A percentile compares a stretch with the other conserved stretches of the same genome.
These are phyloP conservation scores for Eueides isabella DNA, from an alignment of 1,140 invertebrate species.

Conservation along the genomic window DNA sequence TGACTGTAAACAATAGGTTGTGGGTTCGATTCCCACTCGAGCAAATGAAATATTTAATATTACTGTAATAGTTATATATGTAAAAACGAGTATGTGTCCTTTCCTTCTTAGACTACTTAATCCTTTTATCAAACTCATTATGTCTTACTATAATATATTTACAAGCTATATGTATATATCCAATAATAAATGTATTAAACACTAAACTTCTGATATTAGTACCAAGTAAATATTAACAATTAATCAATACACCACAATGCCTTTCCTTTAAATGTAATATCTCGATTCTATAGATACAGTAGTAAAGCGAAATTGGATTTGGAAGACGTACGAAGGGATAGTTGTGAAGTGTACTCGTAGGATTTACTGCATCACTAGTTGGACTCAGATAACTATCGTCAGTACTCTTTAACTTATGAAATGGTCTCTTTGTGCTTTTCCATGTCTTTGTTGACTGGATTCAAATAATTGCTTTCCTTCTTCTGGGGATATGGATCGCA, in stretches of 20 bases:
- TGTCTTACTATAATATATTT: background rate
- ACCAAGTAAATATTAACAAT: background rate
- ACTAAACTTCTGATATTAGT: background rate
- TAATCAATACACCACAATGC: background rate
- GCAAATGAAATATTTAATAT: too few relatives aligned
- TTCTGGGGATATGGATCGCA: constrained; percentile 64
- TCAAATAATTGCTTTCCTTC: constrained; percentile 73
- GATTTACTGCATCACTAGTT: constrained; percentile 78
- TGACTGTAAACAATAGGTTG: too few relatives aligned
- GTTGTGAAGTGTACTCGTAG: constrained; percentile 66
- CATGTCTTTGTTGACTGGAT: constrained; percentile 72
- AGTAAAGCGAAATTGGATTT: constrained; percentile 48
- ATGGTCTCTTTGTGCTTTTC: constrained; percentile 71
- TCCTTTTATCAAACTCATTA: background rate
- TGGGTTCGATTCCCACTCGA: too few relatives aligned
- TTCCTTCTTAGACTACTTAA: too few relatives aligned
- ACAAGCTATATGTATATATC: background rate
- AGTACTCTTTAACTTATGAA: constrained; percentile 74
- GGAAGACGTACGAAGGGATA: constrained; percentile 62
- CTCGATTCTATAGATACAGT: constrained; percentile 16
- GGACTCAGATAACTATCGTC: constrained; percentile 71
- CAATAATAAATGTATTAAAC: background rate
- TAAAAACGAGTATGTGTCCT: too few relatives aligned
- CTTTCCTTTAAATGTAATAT: background rate
- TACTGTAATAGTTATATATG: too few relatives aligned